Evolutionary conservation across 1,140 invertebrate genomes (phyloP).

Genomic region (Drosophila melanogaster): Release_6_plus_ISO1_MT NC_004354.4:3568001-3568500

Average conservation of each 20-base stretch:
- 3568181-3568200: background rate
- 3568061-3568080: constrained; percentile 79
- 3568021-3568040: constrained; percentile 45
- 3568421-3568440: constrained; percentile 48
- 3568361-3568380: constrained; percentile 7
- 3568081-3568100: constrained; percentile 37
- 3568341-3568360: constrained; percentile 1
- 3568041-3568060: constrained; percentile 69
- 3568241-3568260: too few species aligned
- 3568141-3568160: background rate
- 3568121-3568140: background rate
- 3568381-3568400: constrained; percentile 43
- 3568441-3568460: constrained; percentile 40
- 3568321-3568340: constrained; percentile 5
- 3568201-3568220: background rate
- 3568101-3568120: constrained; percentile 16
- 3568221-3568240: too few species aligned
- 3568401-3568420: constrained; percentile 64
- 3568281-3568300: too few species aligned
- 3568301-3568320: too few species aligned
- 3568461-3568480: constrained; percentile 22
- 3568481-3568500: constrained; percentile 63
- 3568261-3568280: too few species aligned
- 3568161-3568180: background rate
- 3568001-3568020: constrained; percentile 21